Evolutionary conservation across 2,888 invertebrate genomes (phyloP).

Genomic region (Acronicta alni): DNA sequence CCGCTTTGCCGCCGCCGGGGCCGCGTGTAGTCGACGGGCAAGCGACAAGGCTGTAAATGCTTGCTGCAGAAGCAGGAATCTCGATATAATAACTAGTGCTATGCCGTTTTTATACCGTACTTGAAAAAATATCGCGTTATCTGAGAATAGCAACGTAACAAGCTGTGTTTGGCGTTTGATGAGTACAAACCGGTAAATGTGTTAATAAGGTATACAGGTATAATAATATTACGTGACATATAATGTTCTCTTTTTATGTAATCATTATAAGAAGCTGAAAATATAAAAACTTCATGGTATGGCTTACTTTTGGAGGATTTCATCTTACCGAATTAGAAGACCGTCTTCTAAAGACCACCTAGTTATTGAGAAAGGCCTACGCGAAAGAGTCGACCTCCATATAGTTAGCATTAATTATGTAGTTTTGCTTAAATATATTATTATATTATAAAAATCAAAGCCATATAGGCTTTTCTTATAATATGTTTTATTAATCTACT

Average conservation of each 20-base stretch:
- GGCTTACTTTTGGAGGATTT: background rate
- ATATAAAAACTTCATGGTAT: background rate
- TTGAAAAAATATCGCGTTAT: conserved; percentile 34
- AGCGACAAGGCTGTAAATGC: conserved; percentile 67
- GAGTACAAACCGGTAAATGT: background rate
- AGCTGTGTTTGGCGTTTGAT: conserved; percentile 10
- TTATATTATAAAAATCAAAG: too few relatives aligned
- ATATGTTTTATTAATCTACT: too few relatives aligned
- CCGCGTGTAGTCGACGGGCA: conserved; percentile 62
- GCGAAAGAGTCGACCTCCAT: too few relatives aligned
- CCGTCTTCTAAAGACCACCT: too few relatives aligned
- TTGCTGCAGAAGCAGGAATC: conserved; percentile 59
- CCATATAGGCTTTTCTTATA: too few relatives aligned
- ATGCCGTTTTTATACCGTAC: conserved; percentile 63
- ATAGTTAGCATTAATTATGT: too few relatives aligned
- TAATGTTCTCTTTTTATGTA: too few relatives aligned
- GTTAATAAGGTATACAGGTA: background rate
- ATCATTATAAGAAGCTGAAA: too few relatives aligned
- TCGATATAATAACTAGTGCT: conserved; percentile 66
- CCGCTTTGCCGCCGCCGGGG: conserved; percentile 21
- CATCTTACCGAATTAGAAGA: too few relatives aligned
- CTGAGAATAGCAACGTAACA: conserved; percentile 43
- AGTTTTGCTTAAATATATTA: too few relatives aligned
- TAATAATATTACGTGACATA: background rate
- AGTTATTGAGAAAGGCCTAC: too few relatives aligned